Evolutionary conservation across 2,888 invertebrate genomes (phyloP), one percentile per base, ranked within the genome.

Genomic region (Eupeodes luniger): DNA sequence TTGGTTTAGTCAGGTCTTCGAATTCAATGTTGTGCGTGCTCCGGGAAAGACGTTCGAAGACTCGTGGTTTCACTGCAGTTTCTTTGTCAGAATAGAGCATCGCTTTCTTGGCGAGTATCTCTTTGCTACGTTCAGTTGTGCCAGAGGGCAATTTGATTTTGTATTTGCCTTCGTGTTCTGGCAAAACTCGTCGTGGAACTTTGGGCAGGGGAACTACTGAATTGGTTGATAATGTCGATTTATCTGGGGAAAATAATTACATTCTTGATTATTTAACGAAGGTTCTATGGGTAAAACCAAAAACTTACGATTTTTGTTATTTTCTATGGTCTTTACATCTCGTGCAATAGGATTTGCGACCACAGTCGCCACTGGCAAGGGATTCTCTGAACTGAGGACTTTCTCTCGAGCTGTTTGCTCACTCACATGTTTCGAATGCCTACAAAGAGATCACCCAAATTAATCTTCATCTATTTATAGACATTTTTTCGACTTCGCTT

Each of bases 391-490:
- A 16, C 89, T 91, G 0, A 95, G 92, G 6, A 95, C 95, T 80
- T 94, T 94, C 89, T 95, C 95, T 0, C 95, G 93, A 0, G 95
- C 95, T 12, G 94, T 94, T 89, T 94, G 95, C 89, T 95, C 95
- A 75, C 94, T 94, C 2, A 95, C 95, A 90, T 94, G 94, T 91
- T 95, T 95, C 0, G 95, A 94, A 90, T 95, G 95, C 61, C 95
- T 95, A 89, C 6, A 92, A 62, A 53, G 0, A 57, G 5, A 75
- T 10, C 16, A 27, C 44, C 10, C 2, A 40, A 6, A 4, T 55
- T 27, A 14, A 16, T 0, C 12, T 7, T 6, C n/a, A 0, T 34
- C 10, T 2, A 59, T 55, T 69, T 40, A 40, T 14, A 4, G 5
- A 6, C 14, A 12, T 62, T 53, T 64, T 14, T n/a, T 4, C 2